phyloP scores from a whole-genome alignment of 2,113 vertebrate genomes.

The Salvelinus sp. region DNA sequence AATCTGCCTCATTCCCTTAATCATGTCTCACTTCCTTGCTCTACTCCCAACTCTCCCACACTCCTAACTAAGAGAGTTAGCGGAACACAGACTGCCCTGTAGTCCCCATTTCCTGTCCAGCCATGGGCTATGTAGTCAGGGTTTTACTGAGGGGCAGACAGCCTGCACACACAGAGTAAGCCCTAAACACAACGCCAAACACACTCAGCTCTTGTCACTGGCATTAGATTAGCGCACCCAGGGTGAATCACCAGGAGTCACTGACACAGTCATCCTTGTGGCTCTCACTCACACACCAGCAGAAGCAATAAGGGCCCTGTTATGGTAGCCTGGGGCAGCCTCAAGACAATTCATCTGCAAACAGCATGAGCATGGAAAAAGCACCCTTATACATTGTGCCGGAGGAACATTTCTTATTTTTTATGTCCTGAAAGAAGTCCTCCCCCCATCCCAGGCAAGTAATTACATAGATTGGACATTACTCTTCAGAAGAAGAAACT shows the following conservation, averaged over 20 bases:
- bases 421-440: conserved; percentile 53
- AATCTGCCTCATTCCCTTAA: conserved; percentile 40
- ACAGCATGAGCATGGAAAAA: conserved; percentile 39
- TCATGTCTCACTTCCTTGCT: conserved; percentile 24
- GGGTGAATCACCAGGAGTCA: not conserved
- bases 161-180: conserved; percentile 24
- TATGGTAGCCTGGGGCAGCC: conserved; percentile 56
- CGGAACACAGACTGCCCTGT: conserved; percentile 36
- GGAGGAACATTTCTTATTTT: conserved; percentile 54
- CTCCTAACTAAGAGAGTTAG: conserved; percentile 31
- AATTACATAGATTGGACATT: conserved; percentile 64
- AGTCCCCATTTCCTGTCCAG: conserved; percentile 61
- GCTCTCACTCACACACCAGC: not conserved
- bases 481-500: conserved; percentile 47
- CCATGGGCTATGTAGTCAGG: conserved; percentile 55
- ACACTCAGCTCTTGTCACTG: conserved; percentile 28
- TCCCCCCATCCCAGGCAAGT: conserved; percentile 40
- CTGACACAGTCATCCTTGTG: not conserved
- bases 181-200: conserved; percentile 63
- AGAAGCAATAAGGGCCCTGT: not conserved
- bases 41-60: conserved; percentile 34
- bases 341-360: conserved; percentile 64
- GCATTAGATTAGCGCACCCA: conserved; percentile 24
- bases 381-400: conserved; percentile 49
- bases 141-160: conserved; percentile 48